Percentiles rank a stretch among this genome's conserved stretches.
Conservation (phyloP, 1,140 invertebrate species). For the Babylonia areolata region DNA sequence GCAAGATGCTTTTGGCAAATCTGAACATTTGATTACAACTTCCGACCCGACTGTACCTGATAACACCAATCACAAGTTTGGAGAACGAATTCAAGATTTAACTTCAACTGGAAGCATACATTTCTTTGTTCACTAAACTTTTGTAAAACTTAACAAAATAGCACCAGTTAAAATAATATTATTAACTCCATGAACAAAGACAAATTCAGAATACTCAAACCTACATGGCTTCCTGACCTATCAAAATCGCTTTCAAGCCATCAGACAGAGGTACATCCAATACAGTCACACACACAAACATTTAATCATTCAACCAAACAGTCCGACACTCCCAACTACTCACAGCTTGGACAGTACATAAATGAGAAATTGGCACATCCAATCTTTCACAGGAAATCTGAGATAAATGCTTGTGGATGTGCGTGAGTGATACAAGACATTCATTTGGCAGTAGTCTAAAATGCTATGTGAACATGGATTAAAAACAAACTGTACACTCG, state of each 20-base stretch:
- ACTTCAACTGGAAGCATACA: constrained; percentile 17
- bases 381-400: neutral
- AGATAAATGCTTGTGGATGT: neutral
- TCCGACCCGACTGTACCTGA: constrained; percentile 2
- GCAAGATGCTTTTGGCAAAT: constrained; percentile 40
- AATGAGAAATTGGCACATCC: neutral
- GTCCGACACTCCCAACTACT: neutral
- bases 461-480: constrained; percentile 1
- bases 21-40: neutral
- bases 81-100: neutral
- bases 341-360: neutral
- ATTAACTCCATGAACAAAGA: constrained; percentile 32
- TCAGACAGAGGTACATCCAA: neutral
- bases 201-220: constrained; percentile 10
- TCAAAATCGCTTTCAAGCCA: neutral
- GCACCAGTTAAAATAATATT: constrained; percentile 37
- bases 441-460: neutral
- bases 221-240: constrained; percentile 21
- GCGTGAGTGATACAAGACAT: neutral
- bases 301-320: neutral
- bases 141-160: constrained; percentile 38
- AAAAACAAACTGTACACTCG: constrained; percentile 13
- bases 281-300: neutral
- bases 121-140: neutral
- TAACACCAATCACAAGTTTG: neutral